Evolutionary conservation across 2,113 vertebrate species (phyloP).

Genomic region (Myotis davidii): DNA sequence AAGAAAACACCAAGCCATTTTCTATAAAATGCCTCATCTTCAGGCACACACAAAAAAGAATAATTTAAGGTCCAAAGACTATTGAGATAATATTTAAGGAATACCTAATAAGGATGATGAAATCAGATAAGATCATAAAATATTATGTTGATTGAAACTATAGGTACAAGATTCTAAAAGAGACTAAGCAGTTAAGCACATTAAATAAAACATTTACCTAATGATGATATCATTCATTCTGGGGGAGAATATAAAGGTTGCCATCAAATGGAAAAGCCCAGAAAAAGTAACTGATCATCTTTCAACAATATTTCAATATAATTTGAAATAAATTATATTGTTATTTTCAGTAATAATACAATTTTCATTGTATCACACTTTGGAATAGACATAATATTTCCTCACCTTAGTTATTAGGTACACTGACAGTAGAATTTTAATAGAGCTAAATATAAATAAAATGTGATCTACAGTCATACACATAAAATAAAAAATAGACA

Average conservation of each 20-base stretch:
- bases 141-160: slow-evolving; percentile 12
- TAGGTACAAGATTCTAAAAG: slow-evolving; percentile 11
- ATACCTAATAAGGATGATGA: slow-evolving; percentile 47
- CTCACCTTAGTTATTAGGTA: neutral
- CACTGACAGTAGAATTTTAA: neutral
- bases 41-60: slow-evolving; percentile 22
- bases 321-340: slow-evolving; percentile 46
- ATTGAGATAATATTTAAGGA: slow-evolving; percentile 29
- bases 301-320: slow-evolving; percentile 22
- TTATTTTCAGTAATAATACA: neutral
- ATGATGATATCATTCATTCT: slow-evolving; percentile 21
- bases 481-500: slow-evolving; percentile 16
- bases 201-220: slow-evolving; percentile 20
- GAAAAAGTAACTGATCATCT: neutral
- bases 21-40: slow-evolving; percentile 41
- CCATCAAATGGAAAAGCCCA: slow-evolving; percentile 8
- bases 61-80: slow-evolving; percentile 45
- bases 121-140: slow-evolving; percentile 48
- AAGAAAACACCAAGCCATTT: slow-evolving; percentile 12
- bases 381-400: neutral
- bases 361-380: slow-evolving; percentile 38
- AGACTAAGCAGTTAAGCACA: neutral
- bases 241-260: neutral
- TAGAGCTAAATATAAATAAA: slow-evolving; percentile 41
- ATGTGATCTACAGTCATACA: neutral